Conservation (phyloP, 53 echinoderm and acorn worm species). For the Holothuria scabra region DNA sequence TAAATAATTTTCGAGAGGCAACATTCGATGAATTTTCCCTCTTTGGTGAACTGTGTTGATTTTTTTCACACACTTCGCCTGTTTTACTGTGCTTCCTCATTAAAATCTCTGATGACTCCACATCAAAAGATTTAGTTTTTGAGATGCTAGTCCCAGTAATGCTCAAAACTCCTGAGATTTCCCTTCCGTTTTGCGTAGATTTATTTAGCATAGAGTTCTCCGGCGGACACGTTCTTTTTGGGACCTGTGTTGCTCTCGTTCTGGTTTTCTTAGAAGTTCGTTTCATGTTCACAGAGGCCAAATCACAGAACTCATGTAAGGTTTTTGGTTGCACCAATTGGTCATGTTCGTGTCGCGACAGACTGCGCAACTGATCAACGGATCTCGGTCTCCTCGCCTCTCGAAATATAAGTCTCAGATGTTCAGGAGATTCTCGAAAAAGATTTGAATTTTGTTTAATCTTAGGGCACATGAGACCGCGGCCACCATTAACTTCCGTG, state of each 20-base stretch:
- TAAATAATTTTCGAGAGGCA: not conserved
- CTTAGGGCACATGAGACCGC: too few relatives aligned
- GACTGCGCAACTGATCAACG: not conserved
- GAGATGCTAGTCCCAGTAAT: not conserved
- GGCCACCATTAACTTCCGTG: not conserved
- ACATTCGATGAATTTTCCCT: too few relatives aligned
- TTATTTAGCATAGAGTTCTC: too few relatives aligned
- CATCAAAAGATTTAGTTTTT: not conserved
- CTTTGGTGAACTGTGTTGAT: too few relatives aligned
- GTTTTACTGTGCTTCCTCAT: too few relatives aligned
- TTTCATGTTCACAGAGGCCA: constrained; percentile 1
- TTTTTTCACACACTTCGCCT: too few relatives aligned
- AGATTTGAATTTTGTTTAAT: constrained; percentile 1
- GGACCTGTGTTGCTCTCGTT: not conserved
- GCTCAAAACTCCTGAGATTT: not conserved
- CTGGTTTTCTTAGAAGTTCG: not conserved
- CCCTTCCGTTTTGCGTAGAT: too few relatives aligned
- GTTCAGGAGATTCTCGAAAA: constrained; percentile 15
- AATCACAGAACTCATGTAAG: constrained; percentile 3
- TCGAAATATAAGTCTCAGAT: constrained; percentile 2
- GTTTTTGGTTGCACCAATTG: constrained; percentile 26
- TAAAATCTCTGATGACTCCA: too few relatives aligned
- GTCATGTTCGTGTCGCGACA: not conserved
- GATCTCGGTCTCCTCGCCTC: constrained; percentile 11
- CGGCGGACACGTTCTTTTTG: too few relatives aligned